A percentile compares a stretch with the other conserved stretches of the same genome.
phyloP scores from a whole-genome alignment of 35 echinoderm and acorn worm species.

The Heliocidaris erythrogramma region DNA sequence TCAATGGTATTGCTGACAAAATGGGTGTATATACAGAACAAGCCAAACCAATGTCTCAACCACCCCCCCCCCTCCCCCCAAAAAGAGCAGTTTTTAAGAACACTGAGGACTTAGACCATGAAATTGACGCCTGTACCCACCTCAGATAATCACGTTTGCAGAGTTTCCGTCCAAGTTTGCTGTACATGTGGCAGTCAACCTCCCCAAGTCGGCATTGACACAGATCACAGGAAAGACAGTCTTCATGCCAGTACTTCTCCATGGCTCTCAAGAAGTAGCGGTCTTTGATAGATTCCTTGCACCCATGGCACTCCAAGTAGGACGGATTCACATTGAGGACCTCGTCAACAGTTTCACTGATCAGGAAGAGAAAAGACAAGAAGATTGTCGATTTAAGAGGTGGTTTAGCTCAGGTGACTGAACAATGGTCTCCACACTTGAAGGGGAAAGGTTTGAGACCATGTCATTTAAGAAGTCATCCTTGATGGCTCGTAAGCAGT shows the following conservation, averaged over 20 bases:
- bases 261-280: slow-evolving; percentile 82
- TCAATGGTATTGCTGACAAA: no score
- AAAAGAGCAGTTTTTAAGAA: no score
- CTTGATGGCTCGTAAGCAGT: slow-evolving; percentile 66
- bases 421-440: no score
- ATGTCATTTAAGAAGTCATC: no score
- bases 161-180: slow-evolving; percentile 81
- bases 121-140: slow-evolving; percentile 38
- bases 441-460: no score
- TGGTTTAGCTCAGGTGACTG: background rate
- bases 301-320: slow-evolving; percentile 69
- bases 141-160: slow-evolving; percentile 92
- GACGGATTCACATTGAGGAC: slow-evolving; percentile 87
- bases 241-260: slow-evolving; percentile 93
- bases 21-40: no score
- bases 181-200: slow-evolving; percentile 84
- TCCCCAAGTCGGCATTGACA: slow-evolving; percentile 92
- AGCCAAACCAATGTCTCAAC: no score
- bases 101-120: background rate
- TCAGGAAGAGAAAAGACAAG: background rate
- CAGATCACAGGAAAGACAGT: slow-evolving; percentile 90
- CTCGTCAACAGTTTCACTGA: slow-evolving; percentile 82
- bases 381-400: background rate
- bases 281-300: slow-evolving; percentile 79
- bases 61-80: no score